phyloP scores from a whole-genome alignment of 1,140 invertebrate genomes.

The Rhopalosiphum maidis region DNA sequence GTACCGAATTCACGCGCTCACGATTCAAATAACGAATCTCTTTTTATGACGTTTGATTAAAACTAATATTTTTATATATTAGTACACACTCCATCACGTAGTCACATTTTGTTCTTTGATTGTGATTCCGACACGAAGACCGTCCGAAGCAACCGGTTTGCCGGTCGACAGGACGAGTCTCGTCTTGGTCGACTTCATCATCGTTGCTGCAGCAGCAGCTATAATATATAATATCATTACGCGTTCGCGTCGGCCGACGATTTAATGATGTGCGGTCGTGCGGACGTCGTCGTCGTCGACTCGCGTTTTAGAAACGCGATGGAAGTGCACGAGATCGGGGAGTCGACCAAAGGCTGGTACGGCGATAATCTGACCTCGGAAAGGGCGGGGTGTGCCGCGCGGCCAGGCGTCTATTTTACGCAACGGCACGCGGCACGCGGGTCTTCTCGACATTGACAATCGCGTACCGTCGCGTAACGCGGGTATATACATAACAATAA shows the following conservation, averaged over 20 bases:
- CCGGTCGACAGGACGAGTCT: not conserved
- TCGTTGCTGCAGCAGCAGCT: too few species aligned
- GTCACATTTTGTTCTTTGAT: not conserved
- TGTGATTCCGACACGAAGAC: not conserved
- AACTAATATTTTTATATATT: constrained; percentile 1
- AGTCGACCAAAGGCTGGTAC: not conserved
- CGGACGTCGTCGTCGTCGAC: too few species aligned
- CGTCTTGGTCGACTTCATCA: not conserved
- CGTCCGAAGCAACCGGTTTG: not conserved
- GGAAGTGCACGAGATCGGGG: not conserved
- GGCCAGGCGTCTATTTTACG: not conserved
- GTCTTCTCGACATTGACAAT: not conserved
- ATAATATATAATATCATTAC: not conserved
- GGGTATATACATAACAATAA: not conserved
- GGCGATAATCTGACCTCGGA: not conserved
- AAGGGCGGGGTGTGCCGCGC: not conserved
- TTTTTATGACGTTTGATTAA: not conserved
- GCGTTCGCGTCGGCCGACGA: not conserved
- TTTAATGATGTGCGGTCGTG: not conserved
- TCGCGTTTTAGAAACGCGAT: not conserved
- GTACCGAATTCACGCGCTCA: not conserved
- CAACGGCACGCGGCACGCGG: not conserved
- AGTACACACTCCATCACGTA: not conserved
- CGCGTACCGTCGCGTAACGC: too few species aligned
- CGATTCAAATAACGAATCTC: not conserved